Percentiles rank a stretch among this genome's conserved stretches.
These are phyloP conservation scores for Cydia splendana DNA, from an alignment of 1,140 invertebrate species.

Conservation along the genomic window DNA sequence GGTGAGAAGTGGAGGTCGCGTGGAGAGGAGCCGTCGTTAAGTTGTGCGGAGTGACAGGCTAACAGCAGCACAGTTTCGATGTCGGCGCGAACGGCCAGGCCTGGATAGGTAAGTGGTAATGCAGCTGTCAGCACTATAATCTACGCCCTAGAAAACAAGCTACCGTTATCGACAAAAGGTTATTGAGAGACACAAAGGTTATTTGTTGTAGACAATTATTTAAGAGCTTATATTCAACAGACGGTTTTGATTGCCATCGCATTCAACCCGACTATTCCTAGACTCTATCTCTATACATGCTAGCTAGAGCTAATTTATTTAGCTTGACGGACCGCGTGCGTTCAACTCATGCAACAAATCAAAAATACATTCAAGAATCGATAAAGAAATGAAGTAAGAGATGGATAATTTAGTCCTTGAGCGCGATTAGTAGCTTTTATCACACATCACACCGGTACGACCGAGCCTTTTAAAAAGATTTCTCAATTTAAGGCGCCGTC, in stretches of 20 bases:
- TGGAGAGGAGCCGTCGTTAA: constrained; percentile 55
- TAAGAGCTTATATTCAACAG: not conserved
- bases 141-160: not conserved
- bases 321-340: too few relatives aligned
- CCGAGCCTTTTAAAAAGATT: too few relatives aligned
- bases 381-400: too few relatives aligned
- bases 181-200: not conserved
- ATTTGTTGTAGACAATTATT: not conserved
- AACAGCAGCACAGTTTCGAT: constrained; percentile 41
- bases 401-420: too few relatives aligned
- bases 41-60: constrained; percentile 50
- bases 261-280: not conserved
- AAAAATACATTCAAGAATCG: too few relatives aligned
- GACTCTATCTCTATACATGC: not conserved
- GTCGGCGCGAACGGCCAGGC: not conserved
- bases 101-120: constrained; percentile 7
- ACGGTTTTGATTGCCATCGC: not conserved
- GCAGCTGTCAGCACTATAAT: constrained; percentile 28
- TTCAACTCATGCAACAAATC: too few relatives aligned
- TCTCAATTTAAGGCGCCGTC: too few relatives aligned
- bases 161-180: constrained; percentile 3
- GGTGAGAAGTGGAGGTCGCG: constrained; percentile 47
- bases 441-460: too few relatives aligned
- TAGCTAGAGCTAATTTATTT: too few relatives aligned
- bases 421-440: too few relatives aligned